Base-by-base conservation (phyloP, 2,113 vertebrate genomes). In the Aphyosemion australe region DNA sequence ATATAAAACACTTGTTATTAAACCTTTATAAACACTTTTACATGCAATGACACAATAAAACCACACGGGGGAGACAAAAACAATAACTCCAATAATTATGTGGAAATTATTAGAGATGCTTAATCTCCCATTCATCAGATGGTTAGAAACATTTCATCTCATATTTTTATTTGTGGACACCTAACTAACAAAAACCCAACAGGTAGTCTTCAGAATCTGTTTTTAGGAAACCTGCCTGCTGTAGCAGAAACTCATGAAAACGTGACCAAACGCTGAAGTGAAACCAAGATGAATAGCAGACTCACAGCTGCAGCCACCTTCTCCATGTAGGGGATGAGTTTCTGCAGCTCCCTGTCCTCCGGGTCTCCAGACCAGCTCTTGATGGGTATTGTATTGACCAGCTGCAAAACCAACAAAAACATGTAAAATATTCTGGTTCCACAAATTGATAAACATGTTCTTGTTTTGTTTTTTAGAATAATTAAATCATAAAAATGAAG, bases 351-450 rank as follows among this genome's bases (percentile, higher is more conserved):
- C 39, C 82, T 19, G 5, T 95, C 94, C 1, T 69, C 86, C 4
- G 80, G 12, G 37, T 86, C 84, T 1, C 93, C 93, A 26, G 70
- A 84, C 95, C 94, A 94, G 68, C 81, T 89, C 3, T 79, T 91
- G 47, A 94, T 89, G 0, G 65, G 87, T 76, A 95, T 83, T 12
- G 92, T 92, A 79, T 95, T 95, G 83, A 91, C 89, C 72, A 92
- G 70, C 94, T 96, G 76, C 8, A 66, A 74, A 72, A 75, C 15
- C 18, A 69, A 1, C 32, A 74, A 7, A 55, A 53, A 8, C 11
- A 2, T 21, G 9, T 37, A 5, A 7, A 7, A 37, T 37, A 37
- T 37, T 37, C 6, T 37, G 7, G 1, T 37, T 37, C 6, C 34
- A 37, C 5, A 26, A 26, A 26, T 5, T 26, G 26, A 26, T 26